phyloP scores from a whole-genome alignment of 2,888 invertebrate genomes.

The Pogonocherus hispidulus region DNA sequence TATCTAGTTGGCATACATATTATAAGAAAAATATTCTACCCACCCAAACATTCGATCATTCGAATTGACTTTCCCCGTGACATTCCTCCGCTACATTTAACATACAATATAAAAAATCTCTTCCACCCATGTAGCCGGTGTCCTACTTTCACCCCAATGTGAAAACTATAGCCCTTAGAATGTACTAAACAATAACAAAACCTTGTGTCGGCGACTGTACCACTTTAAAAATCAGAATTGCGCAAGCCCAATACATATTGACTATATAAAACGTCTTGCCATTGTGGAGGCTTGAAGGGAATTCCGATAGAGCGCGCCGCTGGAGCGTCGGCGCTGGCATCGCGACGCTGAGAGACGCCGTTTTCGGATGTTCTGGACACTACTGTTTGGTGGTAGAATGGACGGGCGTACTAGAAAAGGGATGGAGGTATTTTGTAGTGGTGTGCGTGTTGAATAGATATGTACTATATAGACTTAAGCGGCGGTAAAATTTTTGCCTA shows the following conservation, averaged over 20 bases:
- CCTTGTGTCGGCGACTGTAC: constrained; percentile 19
- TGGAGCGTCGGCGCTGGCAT: constrained; percentile 12
- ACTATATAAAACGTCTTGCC: constrained; percentile 23
- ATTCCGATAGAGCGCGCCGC: constrained; percentile 23
- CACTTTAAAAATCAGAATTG: constrained; percentile 7
- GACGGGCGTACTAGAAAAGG: constrained; percentile 18
- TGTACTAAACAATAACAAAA: constrained; percentile 32
- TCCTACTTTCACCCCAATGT: constrained; percentile 9
- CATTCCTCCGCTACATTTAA: constrained; percentile 13
- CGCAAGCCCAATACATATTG: constrained; percentile 32
- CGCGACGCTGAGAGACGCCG: constrained; percentile 14
- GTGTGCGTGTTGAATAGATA: no score
- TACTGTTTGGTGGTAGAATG: constrained; percentile 16
- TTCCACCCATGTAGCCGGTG: constrained; percentile 6
- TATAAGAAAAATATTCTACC: no score
- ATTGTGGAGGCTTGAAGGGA: constrained; percentile 12
- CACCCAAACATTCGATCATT: neutral
- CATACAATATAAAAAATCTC: constrained; percentile 7
- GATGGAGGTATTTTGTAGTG: constrained; percentile 13
- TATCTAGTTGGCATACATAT: no score
- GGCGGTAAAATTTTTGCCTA: no score
- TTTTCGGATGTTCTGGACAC: constrained; percentile 17
- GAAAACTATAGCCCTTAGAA: neutral
- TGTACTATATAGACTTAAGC: no score
- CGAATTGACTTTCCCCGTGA: neutral